Percentiles rank a stretch among this genome's conserved stretches.
Evolutionary conservation across 2,888 invertebrate species (phyloP).

Genomic region (Microplitis deprimator): DNA sequence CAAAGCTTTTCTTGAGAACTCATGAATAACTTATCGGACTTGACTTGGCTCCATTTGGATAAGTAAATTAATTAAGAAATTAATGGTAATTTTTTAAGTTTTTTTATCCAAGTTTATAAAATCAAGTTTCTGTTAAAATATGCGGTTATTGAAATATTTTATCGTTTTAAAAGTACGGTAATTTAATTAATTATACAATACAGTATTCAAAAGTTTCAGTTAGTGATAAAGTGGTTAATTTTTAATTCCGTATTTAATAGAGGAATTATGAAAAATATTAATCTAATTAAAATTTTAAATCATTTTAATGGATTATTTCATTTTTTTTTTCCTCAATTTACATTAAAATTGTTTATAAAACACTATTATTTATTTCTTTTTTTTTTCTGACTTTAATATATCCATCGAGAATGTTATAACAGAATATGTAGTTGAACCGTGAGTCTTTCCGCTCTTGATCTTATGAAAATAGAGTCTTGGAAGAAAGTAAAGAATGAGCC

Average conservation of each 20-base stretch:
- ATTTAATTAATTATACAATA: neutral
- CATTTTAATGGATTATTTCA: no score
- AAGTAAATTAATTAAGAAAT: constrained; percentile 32
- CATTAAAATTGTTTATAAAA: no score
- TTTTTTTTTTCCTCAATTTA: no score
- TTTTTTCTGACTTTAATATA: neutral
- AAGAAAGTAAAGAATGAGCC: constrained; percentile 62
- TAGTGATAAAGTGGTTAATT: no score
- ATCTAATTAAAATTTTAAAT: no score
- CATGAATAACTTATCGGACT: neutral
- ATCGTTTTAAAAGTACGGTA: neutral
- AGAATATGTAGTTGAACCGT: constrained; percentile 10
- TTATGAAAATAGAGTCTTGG: constrained; percentile 56
- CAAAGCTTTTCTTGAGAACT: neutral
- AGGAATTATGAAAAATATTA: no score
- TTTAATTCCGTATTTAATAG: no score
- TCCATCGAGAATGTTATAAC: neutral
- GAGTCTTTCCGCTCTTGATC: constrained; percentile 20
- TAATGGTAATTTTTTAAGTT: constrained; percentile 20
- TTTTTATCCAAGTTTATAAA: neutral
- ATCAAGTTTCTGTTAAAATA: neutral
- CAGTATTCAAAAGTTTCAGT: no score
- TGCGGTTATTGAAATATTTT: neutral
- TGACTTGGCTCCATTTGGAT: constrained; percentile 28
- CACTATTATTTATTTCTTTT: no score